These are phyloP conservation scores for Sphenodon punctatus DNA, from an alignment of 2,797 vertebrate species.

Conservation along the genomic window DNA sequence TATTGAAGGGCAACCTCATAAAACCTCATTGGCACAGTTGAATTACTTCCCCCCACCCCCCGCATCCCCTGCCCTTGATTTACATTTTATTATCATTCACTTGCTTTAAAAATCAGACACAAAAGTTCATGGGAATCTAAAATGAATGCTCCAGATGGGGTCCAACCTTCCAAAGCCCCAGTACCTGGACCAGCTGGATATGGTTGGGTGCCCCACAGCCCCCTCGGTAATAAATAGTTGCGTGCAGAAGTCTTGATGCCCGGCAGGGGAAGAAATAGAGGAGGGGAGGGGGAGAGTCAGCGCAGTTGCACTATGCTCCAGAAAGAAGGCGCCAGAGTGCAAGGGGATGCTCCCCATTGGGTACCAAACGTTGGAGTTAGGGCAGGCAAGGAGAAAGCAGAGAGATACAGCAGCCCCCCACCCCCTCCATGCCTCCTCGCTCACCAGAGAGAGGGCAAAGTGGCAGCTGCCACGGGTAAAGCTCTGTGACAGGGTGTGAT, in stretches of 20 bases:
- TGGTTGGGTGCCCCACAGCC: too few relatives aligned
- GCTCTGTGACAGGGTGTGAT: background rate
- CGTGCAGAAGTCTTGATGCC: constrained; percentile 35
- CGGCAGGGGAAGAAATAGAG: constrained; percentile 21
- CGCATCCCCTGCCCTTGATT: too few relatives aligned
- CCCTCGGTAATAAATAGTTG: constrained; percentile 54
- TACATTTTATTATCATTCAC: too few relatives aligned
- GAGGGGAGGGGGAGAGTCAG: too few relatives aligned
- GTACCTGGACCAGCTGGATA: too few relatives aligned
- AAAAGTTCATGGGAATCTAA: constrained; percentile 7
- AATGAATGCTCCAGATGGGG: background rate
- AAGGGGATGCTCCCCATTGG: too few relatives aligned
- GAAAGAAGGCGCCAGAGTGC: constrained; percentile 1
- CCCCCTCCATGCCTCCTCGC: background rate
- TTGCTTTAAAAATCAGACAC: too few relatives aligned
- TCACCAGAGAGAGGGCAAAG: constrained; percentile 25
- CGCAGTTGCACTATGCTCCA: background rate
- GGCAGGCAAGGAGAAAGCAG: too few relatives aligned
- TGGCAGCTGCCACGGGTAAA: background rate
- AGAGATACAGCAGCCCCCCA: constrained; percentile 9
- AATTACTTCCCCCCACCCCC: background rate
- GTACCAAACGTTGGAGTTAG: too few relatives aligned
- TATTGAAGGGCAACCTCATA: background rate
- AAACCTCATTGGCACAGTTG: constrained; percentile 8
- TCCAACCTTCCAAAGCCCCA: background rate